phyloP scores from a whole-genome alignment of 1,140 invertebrate species.

The Drosophila sechellia region DNA sequence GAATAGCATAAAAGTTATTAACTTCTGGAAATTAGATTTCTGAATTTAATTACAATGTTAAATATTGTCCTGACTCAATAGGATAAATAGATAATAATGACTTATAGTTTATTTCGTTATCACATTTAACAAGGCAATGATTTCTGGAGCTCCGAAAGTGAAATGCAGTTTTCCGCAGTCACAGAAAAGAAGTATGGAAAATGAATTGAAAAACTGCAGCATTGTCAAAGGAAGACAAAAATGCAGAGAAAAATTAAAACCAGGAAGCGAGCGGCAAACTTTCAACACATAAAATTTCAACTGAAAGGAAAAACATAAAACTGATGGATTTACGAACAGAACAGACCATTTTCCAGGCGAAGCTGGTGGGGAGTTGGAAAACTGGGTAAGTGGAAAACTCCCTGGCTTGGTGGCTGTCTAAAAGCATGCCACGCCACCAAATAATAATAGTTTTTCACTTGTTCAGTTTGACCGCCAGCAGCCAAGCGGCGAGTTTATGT shows the following conservation, averaged over 20 bases:
- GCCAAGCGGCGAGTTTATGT: constrained; percentile 77
- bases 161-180: constrained; percentile 66
- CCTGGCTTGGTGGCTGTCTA: constrained; percentile 30
- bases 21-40: constrained; percentile 3
- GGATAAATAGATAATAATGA: no score
- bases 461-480: constrained; percentile 76
- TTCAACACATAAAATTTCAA: constrained; percentile 67
- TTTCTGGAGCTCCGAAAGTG: constrained; percentile 9
- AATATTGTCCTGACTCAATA: no score
- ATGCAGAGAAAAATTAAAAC: constrained; percentile 29
- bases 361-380: constrained; percentile 5
- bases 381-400: constrained; percentile 23
- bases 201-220: constrained; percentile 44
- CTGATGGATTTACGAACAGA: constrained; percentile 79
- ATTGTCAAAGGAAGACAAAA: constrained; percentile 35
- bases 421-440: constrained; percentile 71
- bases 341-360: constrained; percentile 55
- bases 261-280: constrained; percentile 9
- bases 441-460: constrained; percentile 83
- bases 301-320: constrained; percentile 62
- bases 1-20: constrained; percentile 5
- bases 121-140: not conserved
- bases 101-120: not conserved
- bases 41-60: no score
- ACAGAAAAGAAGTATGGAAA: constrained; percentile 2